Percentiles rank a stretch among this genome's conserved stretches.
Conservation (phyloP, 2,797 vertebrate genomes). For the Chloroceryle amazona region DNA sequence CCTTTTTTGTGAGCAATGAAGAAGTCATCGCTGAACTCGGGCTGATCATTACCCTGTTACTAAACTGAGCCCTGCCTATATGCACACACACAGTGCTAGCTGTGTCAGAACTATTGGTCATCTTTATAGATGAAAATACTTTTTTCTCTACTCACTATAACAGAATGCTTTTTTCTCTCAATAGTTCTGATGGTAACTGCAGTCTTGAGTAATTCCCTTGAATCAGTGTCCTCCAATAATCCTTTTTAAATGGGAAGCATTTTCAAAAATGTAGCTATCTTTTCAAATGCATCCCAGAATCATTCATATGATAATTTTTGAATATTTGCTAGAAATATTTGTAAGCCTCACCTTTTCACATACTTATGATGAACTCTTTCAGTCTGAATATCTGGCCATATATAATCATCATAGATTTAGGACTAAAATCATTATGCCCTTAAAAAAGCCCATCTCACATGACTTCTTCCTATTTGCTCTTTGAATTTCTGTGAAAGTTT, state of each 20-base stretch:
- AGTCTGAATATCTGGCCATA: not conserved
- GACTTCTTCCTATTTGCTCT: not conserved
- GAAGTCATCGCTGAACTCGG: not conserved
- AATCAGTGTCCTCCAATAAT: not conserved
- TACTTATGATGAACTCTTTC: not conserved
- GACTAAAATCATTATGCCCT: not conserved
- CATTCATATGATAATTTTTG: not conserved
- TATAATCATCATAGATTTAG: not conserved
- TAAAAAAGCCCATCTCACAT: not conserved
- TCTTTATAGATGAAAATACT: not conserved
- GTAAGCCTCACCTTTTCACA: not conserved
- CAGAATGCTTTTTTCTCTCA: not conserved
- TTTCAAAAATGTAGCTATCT: not conserved
- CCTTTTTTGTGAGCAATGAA: slow-evolving; percentile 13
- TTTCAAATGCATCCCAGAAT: not conserved
- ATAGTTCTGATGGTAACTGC: not conserved
- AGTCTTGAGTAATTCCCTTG: not conserved
- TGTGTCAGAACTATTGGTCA: not conserved
- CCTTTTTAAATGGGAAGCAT: not conserved
- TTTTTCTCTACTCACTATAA: not conserved
- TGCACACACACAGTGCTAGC: not conserved
- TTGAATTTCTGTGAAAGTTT: not conserved
- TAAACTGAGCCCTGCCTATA: not conserved
- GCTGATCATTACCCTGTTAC: slow-evolving; percentile 25
- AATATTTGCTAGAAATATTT: not conserved